Evolutionary conservation across 2,797 vertebrate genomes (phyloP).

Genomic region (Salmo trutta): DNA sequence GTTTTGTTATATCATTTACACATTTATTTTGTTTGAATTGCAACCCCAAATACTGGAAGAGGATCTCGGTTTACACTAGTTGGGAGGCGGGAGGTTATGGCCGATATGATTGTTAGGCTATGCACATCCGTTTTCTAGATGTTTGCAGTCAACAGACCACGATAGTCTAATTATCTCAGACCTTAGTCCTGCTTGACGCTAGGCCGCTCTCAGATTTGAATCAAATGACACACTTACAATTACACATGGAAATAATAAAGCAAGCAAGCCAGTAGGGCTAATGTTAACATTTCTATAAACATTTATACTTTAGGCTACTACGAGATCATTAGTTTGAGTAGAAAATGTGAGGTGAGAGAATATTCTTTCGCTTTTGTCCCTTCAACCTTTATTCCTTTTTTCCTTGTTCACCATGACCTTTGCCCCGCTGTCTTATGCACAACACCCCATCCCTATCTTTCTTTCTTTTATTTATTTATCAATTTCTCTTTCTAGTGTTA

Average conservation of each 20-base stretch:
- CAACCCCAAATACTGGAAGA: not conserved
- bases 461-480: not conserved
- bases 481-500: not conserved
- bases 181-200: not conserved
- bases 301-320: not conserved
- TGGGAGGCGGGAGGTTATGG: not conserved
- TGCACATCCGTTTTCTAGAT: not conserved
- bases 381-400: not conserved
- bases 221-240: not conserved
- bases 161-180: not conserved
- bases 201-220: not conserved
- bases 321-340: not conserved
- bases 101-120: not conserved
- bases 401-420: not conserved
- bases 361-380: too few relatives aligned
- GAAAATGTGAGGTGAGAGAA: not conserved
- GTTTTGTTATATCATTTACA: too few relatives aligned
- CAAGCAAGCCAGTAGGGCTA: not conserved
- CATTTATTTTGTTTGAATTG: not conserved
- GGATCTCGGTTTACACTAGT: not conserved
- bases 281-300: not conserved
- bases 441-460: not conserved
- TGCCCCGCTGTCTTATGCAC: not conserved
- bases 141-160: conserved; percentile 1
- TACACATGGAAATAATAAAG: not conserved